Evolutionary conservation across 2,888 invertebrate species (phyloP), one percentile per base, ranked within the genome.

Genomic region (Leucania comma): DNA sequence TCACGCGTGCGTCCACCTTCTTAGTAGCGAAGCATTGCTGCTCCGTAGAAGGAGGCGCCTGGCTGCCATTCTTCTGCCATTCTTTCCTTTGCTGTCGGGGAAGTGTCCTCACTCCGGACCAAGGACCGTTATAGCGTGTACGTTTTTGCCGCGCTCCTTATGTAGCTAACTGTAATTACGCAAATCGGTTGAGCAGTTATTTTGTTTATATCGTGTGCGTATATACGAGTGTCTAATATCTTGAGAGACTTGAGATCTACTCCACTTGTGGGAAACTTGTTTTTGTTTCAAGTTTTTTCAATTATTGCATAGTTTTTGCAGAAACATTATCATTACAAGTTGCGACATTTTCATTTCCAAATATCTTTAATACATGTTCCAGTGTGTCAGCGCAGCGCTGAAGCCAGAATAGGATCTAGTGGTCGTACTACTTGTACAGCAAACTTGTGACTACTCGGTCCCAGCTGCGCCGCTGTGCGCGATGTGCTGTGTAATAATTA

Each of bases 81-180:
- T n/a, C n/a, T n/a, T n/a, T n/a, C n/a, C n/a, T n/a, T n/a, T n/a
- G n/a, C n/a, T n/a, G n/a, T n/a, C n/a, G n/a, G n/a, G n/a, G n/a
- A n/a, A n/a, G n/a, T n/a, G n/a, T n/a, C n/a, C n/a, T n/a, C n/a
- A n/a, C n/a, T n/a, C n/a, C n/a, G n/a, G n/a, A n/a, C n/a, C n/a
- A n/a, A n/a, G n/a, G n/a, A n/a, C n/a, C n/a, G n/a, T n/a, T n/a
- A n/a, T n/a, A n/a, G n/a, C n/a, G n/a, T 46, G 26, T 10, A 10
- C 14, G 46, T 22, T 68, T 69, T 38, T 68, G 26, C 32, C 17
- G 9, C n/a, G 22, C 46, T 3, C 35, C 68, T 20, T 56, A 51
- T 58, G 22, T 9, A 59, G 50, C 29, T 24, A n/a, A 29, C 24
- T 51, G 50, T 17, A 20, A 29, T 29, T 14, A 1, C 9, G 38